Conservation (phyloP, 1,140 invertebrate genomes). For the Pygmarrhopalites habei region DNA sequence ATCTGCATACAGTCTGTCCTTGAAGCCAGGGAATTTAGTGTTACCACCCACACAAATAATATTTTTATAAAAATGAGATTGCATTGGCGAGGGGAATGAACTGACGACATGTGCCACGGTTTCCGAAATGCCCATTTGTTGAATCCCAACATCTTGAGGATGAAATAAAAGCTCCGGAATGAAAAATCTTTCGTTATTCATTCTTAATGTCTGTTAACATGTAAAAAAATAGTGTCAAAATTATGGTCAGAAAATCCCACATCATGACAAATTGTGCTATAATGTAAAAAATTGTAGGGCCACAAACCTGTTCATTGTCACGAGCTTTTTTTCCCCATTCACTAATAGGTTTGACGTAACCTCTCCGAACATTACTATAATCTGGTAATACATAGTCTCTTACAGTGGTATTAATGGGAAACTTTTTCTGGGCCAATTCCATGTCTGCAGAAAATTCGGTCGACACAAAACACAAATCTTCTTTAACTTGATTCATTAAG, state of each 20-base stretch:
- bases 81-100: slow-evolving; percentile 65
- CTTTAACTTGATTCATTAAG: slow-evolving; percentile 97
- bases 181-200: slow-evolving; percentile 87
- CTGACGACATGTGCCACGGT: slow-evolving; percentile 69
- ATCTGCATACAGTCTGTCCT: slow-evolving; percentile 69
- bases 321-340: slow-evolving; percentile 52
- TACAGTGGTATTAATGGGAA: slow-evolving; percentile 58
- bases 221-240: slow-evolving; percentile 43
- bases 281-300: too few relatives aligned
- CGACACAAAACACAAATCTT: slow-evolving; percentile 93
- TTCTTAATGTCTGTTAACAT: slow-evolving; percentile 60
- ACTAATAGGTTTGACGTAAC: slow-evolving; percentile 59
- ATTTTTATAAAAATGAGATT: slow-evolving; percentile 75
- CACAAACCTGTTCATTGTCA: slow-evolving; percentile 54
- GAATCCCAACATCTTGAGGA: slow-evolving; percentile 89
- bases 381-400: slow-evolving; percentile 94
- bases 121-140: slow-evolving; percentile 90
- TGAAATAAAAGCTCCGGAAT: slow-evolving; percentile 93
- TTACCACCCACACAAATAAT: slow-evolving; percentile 90
- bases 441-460: slow-evolving; percentile 79
- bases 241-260: slow-evolving; percentile 6
- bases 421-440: slow-evolving; percentile 60
- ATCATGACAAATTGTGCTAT: not conserved
- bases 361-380: slow-evolving; percentile 75
- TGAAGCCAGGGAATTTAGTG: slow-evolving; percentile 71